Evolutionary conservation across 2,888 invertebrate species (phyloP).

Genomic region (Allacma fusca): DNA sequence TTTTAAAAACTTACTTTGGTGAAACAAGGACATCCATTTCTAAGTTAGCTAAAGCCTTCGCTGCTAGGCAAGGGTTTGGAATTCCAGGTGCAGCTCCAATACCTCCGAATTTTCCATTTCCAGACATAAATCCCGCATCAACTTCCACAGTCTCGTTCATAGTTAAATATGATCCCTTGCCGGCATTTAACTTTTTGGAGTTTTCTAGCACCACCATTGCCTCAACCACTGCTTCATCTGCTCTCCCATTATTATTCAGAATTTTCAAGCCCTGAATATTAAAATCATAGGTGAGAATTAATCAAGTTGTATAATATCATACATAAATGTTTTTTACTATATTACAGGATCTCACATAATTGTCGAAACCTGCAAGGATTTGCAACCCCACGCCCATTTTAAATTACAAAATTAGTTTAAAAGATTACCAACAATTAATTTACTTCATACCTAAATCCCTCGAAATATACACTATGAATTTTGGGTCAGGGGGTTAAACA

Average conservation of each 20-base stretch:
- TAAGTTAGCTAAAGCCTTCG: slow-evolving; percentile 20
- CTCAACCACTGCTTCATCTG: slow-evolving; percentile 77
- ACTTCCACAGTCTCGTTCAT: slow-evolving; percentile 89
- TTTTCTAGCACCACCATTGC: slow-evolving; percentile 86
- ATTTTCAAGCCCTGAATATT: slow-evolving; percentile 69
- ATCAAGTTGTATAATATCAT: no score
- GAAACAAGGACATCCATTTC: slow-evolving; percentile 8
- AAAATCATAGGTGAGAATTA: neutral
- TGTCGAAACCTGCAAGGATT: no score
- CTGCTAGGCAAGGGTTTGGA: slow-evolving; percentile 73
- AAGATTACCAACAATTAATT: no score
- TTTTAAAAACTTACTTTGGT: slow-evolving; percentile 30
- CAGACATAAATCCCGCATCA: slow-evolving; percentile 97
- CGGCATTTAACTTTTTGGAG: slow-evolving; percentile 90
- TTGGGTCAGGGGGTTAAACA: no score
- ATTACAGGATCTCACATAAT: no score
- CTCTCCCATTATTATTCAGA: slow-evolving; percentile 74
- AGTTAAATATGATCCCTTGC: slow-evolving; percentile 92
- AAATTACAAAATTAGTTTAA: no score
- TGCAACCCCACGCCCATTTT: no score
- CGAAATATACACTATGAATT: no score
- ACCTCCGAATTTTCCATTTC: slow-evolving; percentile 78
- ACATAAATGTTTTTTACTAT: no score
- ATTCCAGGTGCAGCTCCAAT: slow-evolving; percentile 85
- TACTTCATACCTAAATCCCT: no score